A percentile compares a stretch with the other conserved stretches of the same genome.
Conservation (phyloP, 2,888 invertebrate genomes). For the Liodrosophila aerea region DNA sequence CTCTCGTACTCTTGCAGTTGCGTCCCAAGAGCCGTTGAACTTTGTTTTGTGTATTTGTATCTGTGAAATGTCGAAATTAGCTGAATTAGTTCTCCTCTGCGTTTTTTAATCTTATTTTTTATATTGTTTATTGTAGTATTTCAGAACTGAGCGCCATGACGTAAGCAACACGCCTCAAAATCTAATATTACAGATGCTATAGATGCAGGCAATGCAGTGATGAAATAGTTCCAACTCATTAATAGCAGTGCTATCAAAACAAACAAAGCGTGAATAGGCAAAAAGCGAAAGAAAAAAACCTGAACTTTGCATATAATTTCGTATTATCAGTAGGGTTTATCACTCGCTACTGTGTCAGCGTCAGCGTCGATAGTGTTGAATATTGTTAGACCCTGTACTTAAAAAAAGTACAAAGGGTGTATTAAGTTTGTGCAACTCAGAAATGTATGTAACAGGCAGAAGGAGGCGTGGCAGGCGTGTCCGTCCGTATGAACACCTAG, state of each 20-base stretch:
- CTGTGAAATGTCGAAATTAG: neutral
- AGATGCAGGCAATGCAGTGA: neutral
- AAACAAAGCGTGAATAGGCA: neutral
- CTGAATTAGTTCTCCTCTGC: too few species aligned
- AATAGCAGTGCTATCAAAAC: too few species aligned
- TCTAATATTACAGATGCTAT: too few species aligned
- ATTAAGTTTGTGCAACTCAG: too few species aligned
- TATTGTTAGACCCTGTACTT: too few species aligned
- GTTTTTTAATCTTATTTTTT: too few species aligned
- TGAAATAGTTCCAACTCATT: neutral
- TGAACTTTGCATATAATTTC: conserved; percentile 9
- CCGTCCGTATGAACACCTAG: too few species aligned
- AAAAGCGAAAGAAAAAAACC: neutral
- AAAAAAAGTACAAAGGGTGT: too few species aligned
- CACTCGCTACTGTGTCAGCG: conserved; percentile 20
- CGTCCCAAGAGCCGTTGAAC: conserved; percentile 27
- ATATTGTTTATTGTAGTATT: too few species aligned
- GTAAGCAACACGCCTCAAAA: conserved; percentile 18
- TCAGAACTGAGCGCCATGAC: conserved; percentile 24
- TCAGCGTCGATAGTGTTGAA: too few species aligned
- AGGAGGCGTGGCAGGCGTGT: too few species aligned
- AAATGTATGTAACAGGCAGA: too few species aligned
- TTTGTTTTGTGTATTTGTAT: neutral
- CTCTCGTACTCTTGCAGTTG: conserved; percentile 27
- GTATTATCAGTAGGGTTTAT: conserved; percentile 37